Base-by-base conservation (phyloP, 2,888 invertebrate species). In the Mylabris sibirica region DNA sequence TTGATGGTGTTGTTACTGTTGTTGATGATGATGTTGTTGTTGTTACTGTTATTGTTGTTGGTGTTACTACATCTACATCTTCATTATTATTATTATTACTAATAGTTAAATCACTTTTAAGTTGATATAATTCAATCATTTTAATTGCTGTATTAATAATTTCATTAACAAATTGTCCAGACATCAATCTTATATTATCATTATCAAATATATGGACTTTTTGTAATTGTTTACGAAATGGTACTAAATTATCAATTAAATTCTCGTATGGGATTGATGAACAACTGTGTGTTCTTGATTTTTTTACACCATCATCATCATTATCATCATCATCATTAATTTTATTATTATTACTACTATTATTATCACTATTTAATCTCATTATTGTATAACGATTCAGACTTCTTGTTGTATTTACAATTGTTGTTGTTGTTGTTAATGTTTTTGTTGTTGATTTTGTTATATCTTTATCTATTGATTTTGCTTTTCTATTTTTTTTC, bases 221-320 rank as follows among this genome's bases (percentile, higher is more conserved):
- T 70, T 84, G 84, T 73, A 85, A 84, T 66, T 84, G 77, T 67
- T 85, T 85, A 41, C 85, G 76, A 69, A 85, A 85, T n/a, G 84
- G 84, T 4, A 84, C 84, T 71, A 85, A 74, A 75, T 85, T 85
- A 70, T 84, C 85, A 64, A 85, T 85, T 44, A 85, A 81, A 74
- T 84, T 83, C 69, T 85, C 84, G 67, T 85, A 84, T 0, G 84
- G 82, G 72, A 85, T 84, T 53, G 84, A 84, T 41, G 83, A 84
- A 69, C 84, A 85, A 70, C 84, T 84, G 66, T 84, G 84, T 5
- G 85, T 85, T 62, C 84, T 76, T n/a, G 78, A 77, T 69, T 84
- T 82, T 71, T 82, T 83, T 38, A 80, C 80, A 17, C 3, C 24
- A 12, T 24, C 14, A 53, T 53, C 3, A 38, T 72, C 68, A 12